phyloP scores from a whole-genome alignment of 2,888 invertebrate genomes.

The Selenia dentaria region DNA sequence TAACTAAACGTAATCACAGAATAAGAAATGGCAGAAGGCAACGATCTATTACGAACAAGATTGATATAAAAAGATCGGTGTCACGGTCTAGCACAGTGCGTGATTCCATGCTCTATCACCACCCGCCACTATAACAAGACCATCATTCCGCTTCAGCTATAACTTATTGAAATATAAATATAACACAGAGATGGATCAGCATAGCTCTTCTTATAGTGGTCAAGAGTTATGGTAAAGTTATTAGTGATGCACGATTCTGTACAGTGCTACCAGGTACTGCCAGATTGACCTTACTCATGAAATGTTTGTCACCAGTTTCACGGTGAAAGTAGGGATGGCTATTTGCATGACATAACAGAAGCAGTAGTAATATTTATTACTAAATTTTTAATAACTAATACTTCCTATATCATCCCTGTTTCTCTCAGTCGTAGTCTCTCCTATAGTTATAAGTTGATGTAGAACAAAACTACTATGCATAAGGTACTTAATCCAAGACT shows the following conservation, averaged over 20 bases:
- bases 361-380: too few species aligned
- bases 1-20: conserved; percentile 39
- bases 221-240: conserved; percentile 45
- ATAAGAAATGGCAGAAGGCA: too few species aligned
- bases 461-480: too few species aligned
- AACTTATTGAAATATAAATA: conserved; percentile 41
- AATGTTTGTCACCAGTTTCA: conserved; percentile 43
- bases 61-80: conserved; percentile 60
- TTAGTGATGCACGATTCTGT: conserved; percentile 64
- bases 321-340: conserved; percentile 53
- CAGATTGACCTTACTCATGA: conserved; percentile 46
- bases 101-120: conserved; percentile 54
- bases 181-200: conserved; percentile 37
- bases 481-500: too few species aligned
- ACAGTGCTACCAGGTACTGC: conserved; percentile 48
- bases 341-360: not conserved
- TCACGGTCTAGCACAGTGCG: conserved; percentile 67
- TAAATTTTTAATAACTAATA: too few species aligned
- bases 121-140: conserved; percentile 44
- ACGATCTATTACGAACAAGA: conserved; percentile 48
- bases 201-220: conserved; percentile 45
- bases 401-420: too few species aligned
- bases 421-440: too few species aligned
- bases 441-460: too few species aligned
- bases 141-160: conserved; percentile 38